Evolutionary conservation across 1,140 invertebrate species (phyloP).

Genomic region (Drosophila setifemur): DNA sequence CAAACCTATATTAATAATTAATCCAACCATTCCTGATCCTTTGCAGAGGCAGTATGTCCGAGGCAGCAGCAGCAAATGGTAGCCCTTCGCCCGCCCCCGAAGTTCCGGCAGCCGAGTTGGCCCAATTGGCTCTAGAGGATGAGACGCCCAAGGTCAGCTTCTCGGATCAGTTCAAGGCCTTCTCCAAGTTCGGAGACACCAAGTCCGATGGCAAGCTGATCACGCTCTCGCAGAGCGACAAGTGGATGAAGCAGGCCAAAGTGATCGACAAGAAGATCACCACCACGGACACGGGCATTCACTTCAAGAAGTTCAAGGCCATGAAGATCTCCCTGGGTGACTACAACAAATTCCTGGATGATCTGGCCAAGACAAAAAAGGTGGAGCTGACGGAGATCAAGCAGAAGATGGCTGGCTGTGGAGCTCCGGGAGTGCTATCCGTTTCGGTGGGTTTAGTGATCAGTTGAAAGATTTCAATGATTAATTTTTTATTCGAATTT

Average conservation of each 20-base stretch:
- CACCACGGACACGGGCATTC: slow-evolving; percentile 94
- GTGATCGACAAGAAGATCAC: slow-evolving; percentile 96
- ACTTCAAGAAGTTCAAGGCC: slow-evolving; percentile 94
- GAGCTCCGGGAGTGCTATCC: slow-evolving; percentile 86
- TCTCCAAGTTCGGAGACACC: slow-evolving; percentile 94
- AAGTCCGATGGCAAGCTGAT: slow-evolving; percentile 94
- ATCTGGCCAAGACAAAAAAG: slow-evolving; percentile 91
- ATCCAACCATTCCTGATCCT: neutral
- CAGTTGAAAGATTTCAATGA: too few relatives aligned
- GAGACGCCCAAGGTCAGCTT: slow-evolving; percentile 69
- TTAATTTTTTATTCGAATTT: too few relatives aligned
- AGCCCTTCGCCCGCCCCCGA: slow-evolving; percentile 50
- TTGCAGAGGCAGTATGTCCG: slow-evolving; percentile 63
- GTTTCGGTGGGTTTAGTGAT: slow-evolving; percentile 83
- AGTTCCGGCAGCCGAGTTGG: slow-evolving; percentile 64
- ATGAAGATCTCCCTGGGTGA: slow-evolving; percentile 88
- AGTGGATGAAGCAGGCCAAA: slow-evolving; percentile 97
- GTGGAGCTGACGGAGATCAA: slow-evolving; percentile 89
- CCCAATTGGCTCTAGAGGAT: slow-evolving; percentile 72
- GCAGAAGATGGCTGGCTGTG: slow-evolving; percentile 89
- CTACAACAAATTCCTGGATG: slow-evolving; percentile 92
- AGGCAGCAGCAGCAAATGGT: slow-evolving; percentile 67
- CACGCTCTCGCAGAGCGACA: slow-evolving; percentile 94
- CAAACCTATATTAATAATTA: neutral
- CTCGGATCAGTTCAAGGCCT: slow-evolving; percentile 85